Evolutionary conservation across 2,797 vertebrate genomes (phyloP), one percentile per base, ranked within the genome.

Genomic region (Thaleichthys pacificus): DNA sequence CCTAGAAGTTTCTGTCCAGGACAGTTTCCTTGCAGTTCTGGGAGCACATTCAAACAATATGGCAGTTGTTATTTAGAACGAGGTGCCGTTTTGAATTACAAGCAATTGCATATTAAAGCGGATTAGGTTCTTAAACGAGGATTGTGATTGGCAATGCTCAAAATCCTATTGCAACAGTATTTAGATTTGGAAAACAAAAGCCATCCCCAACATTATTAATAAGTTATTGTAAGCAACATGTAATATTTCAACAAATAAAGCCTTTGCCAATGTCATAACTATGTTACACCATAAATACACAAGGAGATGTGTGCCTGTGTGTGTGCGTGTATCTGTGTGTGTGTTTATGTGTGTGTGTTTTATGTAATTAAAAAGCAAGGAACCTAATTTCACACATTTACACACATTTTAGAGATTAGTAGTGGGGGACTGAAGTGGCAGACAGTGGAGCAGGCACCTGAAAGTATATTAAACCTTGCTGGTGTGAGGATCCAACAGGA

Each of bases 51-150:
- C 77, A 79, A 88, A 87, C 86, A 85, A 86, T 81, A 78, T 70
- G 67, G 83, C 82, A 85, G 84, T 38, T 9, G 71, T 80, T 85
- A 80, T 85, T 88, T 83, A 80, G 80, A 76, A 47, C 68, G 80
- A 77, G 28, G 83, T 80, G 78, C 73, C 77, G 72, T 85, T 87
- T 88, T 83, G 83, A 89, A 87, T 91, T 84, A 86, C 84, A 89
- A 86, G 81, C 82, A 83, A 89, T 87, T 86, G 73, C 85, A 87
- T 88, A 85, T 89, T 87, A 87, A 91, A 85, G 82, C 78, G 86
- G 85, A 91, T 89, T 89, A 89, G 78, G 77, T 81, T 79, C 79
- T 88, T 79, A 80, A 86, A 83, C 74, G 7, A 71, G 76, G 86
- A 82, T 78, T 60, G 79, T 79, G 77, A 87, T 83, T 87, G 83